These are phyloP conservation scores for Turritopsis dohrnii DNA, from an alignment of 30 jellyfish, hydroid and myxozoan genomes.

Conservation along the genomic window DNA sequence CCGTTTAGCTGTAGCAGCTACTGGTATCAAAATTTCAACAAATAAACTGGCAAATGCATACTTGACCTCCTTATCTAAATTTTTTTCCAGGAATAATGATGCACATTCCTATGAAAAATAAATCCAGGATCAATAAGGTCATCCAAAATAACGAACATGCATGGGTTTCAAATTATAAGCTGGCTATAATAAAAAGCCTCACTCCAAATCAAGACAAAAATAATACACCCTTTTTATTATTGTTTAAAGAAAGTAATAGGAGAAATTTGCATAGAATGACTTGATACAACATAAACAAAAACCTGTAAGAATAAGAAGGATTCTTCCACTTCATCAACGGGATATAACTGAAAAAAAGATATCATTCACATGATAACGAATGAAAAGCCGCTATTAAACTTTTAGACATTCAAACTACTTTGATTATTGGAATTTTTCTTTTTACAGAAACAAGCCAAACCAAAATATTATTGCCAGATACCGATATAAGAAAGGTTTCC, in stretches of 20 bases:
- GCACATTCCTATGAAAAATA: conserved; percentile 79
- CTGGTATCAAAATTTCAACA: conserved; percentile 95
- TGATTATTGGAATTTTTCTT: no score
- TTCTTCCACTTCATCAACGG: conserved; percentile 98
- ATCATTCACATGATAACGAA: neutral
- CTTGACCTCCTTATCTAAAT: conserved; percentile 89
- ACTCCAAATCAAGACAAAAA: no score
- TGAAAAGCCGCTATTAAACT: neutral
- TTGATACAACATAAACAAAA: no score
- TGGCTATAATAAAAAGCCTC: no score
- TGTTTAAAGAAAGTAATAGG: no score
- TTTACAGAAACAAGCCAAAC: no score
- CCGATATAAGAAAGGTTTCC: no score
- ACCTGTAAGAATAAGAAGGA: conserved; percentile 97
- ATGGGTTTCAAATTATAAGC: no score
- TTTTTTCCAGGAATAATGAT: conserved; percentile 71
- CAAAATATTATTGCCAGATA: no score
- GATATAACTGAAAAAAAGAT: conserved; percentile 77
- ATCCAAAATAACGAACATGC: neutral
- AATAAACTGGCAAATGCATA: conserved; percentile 94
- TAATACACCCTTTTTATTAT: no score
- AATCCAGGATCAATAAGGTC: neutral
- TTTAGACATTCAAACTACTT: neutral
- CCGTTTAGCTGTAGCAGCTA: conserved; percentile 97
- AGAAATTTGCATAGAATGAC: no score